A percentile compares a stretch with the other conserved stretches of the same genome.
These are phyloP conservation scores for Pampusana beccarii DNA, from an alignment of 2,113 vertebrate species.

Conservation along the genomic window DNA sequence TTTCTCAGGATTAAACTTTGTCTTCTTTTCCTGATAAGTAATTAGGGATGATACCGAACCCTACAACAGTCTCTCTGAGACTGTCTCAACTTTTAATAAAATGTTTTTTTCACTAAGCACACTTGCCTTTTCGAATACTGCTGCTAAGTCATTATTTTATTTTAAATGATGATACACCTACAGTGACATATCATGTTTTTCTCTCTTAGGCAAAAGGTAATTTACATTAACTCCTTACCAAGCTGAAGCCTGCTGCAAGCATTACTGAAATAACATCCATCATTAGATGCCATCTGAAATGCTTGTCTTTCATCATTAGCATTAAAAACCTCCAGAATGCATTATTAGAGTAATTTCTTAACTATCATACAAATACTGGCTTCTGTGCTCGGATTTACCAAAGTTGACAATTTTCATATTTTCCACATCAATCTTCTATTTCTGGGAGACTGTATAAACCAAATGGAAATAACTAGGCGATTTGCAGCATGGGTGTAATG, in stretches of 20 bases:
- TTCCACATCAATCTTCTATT: conserved; percentile 56
- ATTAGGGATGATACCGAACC: not conserved
- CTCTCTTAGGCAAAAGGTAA: conserved; percentile 26
- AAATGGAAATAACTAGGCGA: conserved; percentile 14
- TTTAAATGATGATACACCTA: not conserved
- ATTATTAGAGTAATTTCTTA: conserved; percentile 65
- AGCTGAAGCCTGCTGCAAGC: conserved; percentile 35
- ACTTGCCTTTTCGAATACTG: not conserved
- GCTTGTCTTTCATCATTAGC: conserved; percentile 65
- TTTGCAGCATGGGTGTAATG: not conserved
- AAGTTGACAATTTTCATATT: conserved; percentile 64
- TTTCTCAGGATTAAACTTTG: not conserved
- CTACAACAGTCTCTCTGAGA: not conserved
- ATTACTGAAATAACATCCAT: conserved; percentile 9
- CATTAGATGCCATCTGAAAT: conserved; percentile 55
- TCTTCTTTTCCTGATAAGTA: not conserved
- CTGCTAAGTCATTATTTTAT: not conserved
- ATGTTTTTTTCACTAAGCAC: not conserved
- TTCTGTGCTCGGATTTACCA: conserved; percentile 41
- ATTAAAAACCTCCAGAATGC: conserved; percentile 50
- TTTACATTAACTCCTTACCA: conserved; percentile 36
- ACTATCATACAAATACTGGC: conserved; percentile 55
- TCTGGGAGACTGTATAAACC: conserved; percentile 10
- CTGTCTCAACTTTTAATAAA: not conserved
- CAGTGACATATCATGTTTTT: not conserved